phyloP scores from a whole-genome alignment of 1,140 invertebrate species.

The Zeugodacus cucurbitae region DNA sequence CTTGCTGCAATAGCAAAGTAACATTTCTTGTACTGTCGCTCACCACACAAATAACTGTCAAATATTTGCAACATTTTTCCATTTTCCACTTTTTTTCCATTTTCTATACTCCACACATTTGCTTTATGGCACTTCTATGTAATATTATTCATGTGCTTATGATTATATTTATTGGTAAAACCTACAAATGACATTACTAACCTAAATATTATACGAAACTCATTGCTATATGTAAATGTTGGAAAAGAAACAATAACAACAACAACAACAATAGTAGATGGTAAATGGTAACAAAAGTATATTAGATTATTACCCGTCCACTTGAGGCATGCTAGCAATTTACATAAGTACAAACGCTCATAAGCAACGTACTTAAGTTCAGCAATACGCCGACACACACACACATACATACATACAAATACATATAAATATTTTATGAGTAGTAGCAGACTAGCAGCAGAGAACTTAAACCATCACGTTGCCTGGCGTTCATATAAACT shows the following conservation, averaged over 20 bases:
- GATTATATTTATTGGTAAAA: neutral
- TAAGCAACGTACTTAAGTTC: constrained; percentile 13
- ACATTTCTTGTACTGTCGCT: too few species aligned
- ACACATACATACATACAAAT: neutral
- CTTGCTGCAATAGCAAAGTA: too few species aligned
- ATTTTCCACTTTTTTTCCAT: too few species aligned
- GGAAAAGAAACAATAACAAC: constrained; percentile 7
- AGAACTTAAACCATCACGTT: neutral
- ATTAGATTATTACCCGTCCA: constrained; percentile 4
- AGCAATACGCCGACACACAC: neutral
- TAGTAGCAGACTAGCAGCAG: neutral
- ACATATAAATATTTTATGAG: constrained; percentile 4
- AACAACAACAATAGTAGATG: constrained; percentile 17
- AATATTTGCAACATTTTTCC: too few species aligned
- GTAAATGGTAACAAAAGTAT: neutral
- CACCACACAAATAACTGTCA: too few species aligned
- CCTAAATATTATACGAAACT: constrained; percentile 52
- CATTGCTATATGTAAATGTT: neutral
- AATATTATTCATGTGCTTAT: neutral
- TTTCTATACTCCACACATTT: too few species aligned
- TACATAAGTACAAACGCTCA: neutral
- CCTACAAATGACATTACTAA: constrained; percentile 53
- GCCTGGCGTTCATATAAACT: neutral
- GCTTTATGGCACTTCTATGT: too few species aligned
- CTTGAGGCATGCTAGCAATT: neutral